Evolutionary conservation across 2,113 vertebrate genomes (phyloP).

Genomic region (Chlamydotis undulata): DNA sequence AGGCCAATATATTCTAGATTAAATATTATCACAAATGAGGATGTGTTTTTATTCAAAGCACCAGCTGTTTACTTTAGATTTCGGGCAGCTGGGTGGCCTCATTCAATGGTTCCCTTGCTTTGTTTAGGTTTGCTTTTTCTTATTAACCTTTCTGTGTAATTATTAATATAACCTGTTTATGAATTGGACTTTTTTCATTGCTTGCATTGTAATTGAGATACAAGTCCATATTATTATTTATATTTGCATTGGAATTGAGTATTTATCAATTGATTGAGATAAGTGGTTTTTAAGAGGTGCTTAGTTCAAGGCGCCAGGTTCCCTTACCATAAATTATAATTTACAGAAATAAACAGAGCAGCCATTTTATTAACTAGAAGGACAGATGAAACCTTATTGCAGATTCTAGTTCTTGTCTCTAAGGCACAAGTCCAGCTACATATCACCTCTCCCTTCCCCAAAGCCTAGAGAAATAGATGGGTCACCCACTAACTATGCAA

Average conservation of each 20-base stretch:
- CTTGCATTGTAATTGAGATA: slow-evolving; percentile 42
- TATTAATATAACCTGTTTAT: slow-evolving; percentile 59
- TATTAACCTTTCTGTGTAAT: slow-evolving; percentile 56
- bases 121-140: slow-evolving; percentile 38
- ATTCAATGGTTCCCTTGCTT: slow-evolving; percentile 17
- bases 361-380: neutral
- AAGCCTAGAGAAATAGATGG: neutral
- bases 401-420: neutral
- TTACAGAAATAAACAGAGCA: slow-evolving; percentile 8
- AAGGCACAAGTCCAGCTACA: neutral
- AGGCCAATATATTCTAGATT: slow-evolving; percentile 12
- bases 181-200: neutral
- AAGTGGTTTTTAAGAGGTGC: slow-evolving; percentile 9
- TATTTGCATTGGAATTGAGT: neutral
- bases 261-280: neutral
- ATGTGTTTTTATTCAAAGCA: slow-evolving; percentile 66
- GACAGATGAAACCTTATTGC: neutral
- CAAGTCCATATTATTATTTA: neutral
- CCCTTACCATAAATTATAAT: slow-evolving; percentile 9
- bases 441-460: neutral
- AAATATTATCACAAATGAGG: slow-evolving; percentile 62
- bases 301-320: neutral
- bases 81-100: slow-evolving; percentile 33
- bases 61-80: slow-evolving; percentile 39
- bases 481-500: neutral